Evolutionary conservation across 2,888 invertebrate species (phyloP).

Genomic region (Palloptera scutellata): DNA sequence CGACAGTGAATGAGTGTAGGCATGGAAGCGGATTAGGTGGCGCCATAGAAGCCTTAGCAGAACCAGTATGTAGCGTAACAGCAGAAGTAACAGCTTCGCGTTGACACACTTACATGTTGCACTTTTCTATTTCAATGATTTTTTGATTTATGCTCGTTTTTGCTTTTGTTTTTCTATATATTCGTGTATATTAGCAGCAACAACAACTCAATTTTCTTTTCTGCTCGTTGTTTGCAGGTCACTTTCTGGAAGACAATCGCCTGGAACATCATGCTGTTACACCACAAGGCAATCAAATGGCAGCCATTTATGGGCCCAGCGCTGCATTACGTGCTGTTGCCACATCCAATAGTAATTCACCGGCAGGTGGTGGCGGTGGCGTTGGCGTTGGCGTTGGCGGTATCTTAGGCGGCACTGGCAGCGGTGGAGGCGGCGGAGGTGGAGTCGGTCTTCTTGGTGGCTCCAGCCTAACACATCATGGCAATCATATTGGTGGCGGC

Average conservation of each 20-base stretch:
- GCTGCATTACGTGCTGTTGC: slow-evolving; percentile 44
- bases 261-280: slow-evolving; percentile 62
- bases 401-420: slow-evolving; percentile 36
- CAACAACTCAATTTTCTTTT: background rate
- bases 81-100: background rate
- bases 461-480: slow-evolving; percentile 48
- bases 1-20: too few relatives aligned
- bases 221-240: slow-evolving; percentile 49
- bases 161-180: background rate
- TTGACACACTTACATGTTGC: background rate
- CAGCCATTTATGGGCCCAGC: slow-evolving; percentile 48
- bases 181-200: background rate
- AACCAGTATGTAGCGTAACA: too few relatives aligned
- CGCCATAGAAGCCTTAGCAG: too few relatives aligned
- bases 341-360: slow-evolving; percentile 51
- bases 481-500: slow-evolving; percentile 64
- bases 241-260: slow-evolving; percentile 64
- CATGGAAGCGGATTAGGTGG: too few relatives aligned
- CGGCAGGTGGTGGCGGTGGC: slow-evolving; percentile 52
- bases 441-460: slow-evolving; percentile 39
- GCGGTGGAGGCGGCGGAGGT: slow-evolving; percentile 55
- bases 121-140: background rate
- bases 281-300: slow-evolving; percentile 54
- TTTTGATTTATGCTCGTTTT: slow-evolving; percentile 1
- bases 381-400: slow-evolving; percentile 37